Percentiles rank a stretch among this genome's conserved stretches.
phyloP scores from a whole-genome alignment of 2,888 invertebrate species.

The Elegia similella region DNA sequence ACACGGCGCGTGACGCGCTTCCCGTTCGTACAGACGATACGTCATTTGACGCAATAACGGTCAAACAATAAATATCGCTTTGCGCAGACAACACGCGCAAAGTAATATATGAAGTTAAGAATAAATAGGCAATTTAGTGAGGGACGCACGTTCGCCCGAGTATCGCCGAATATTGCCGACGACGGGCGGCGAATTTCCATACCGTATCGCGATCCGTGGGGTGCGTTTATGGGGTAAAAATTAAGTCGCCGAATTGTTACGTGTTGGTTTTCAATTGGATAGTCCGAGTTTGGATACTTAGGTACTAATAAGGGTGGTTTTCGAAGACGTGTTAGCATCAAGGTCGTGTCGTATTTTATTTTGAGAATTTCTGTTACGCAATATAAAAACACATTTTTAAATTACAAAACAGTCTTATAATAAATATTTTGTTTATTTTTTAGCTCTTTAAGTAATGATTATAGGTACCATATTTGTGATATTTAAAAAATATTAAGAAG shows the following conservation, averaged over 20 bases:
- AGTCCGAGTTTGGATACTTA: constrained; percentile 34
- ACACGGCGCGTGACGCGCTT: constrained; percentile 46
- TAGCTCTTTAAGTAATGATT: no score
- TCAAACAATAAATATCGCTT: constrained; percentile 81
- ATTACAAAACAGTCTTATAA: no score
- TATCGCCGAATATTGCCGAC: constrained; percentile 79
- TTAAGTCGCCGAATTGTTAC: constrained; percentile 68
- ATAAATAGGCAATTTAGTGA: constrained; percentile 82
- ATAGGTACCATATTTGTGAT: no score
- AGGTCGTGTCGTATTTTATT: no score
- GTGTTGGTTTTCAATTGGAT: constrained; percentile 69
- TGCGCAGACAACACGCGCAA: constrained; percentile 81
- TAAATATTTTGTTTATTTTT: no score
- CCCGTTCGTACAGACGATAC: constrained; percentile 70
- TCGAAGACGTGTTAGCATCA: background rate
- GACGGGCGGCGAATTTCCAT: constrained; percentile 74
- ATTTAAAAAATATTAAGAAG: no score
- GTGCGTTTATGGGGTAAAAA: constrained; percentile 80
- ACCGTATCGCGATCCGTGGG: constrained; percentile 77
- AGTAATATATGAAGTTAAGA: constrained; percentile 83
- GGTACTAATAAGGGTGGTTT: constrained; percentile 4
- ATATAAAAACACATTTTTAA: no score
- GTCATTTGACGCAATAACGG: constrained; percentile 81
- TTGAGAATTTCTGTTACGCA: no score
- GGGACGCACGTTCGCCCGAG: constrained; percentile 76